Conservation (phyloP, 2,888 invertebrate species). For the Agelastica alni region DNA sequence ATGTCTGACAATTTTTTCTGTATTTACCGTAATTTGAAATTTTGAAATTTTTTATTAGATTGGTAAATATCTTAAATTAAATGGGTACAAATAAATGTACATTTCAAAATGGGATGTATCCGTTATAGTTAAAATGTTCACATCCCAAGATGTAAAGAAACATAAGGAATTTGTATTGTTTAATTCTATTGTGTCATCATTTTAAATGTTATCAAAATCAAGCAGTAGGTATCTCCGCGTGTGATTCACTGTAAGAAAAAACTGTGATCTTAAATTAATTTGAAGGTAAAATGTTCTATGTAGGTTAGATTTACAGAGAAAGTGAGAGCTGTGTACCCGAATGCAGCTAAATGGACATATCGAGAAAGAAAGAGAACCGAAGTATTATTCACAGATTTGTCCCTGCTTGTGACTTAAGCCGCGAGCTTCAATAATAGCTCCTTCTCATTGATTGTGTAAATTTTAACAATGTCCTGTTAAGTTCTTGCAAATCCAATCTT, state of each 20-base stretch:
- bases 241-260: conserved; percentile 33
- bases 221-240: conserved; percentile 30
- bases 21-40: no score
- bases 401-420: conserved; percentile 43
- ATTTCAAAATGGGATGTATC: no score
- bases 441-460: conserved; percentile 24
- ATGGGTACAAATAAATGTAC: no score
- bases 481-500: background rate
- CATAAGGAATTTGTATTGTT: conserved; percentile 12
- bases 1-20: no score
- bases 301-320: conserved; percentile 33
- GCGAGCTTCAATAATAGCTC: conserved; percentile 32
- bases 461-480: background rate
- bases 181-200: conserved; percentile 24
- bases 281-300: conserved; percentile 32
- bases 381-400: conserved; percentile 30
- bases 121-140: no score
- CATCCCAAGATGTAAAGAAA: background rate
- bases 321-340: conserved; percentile 28
- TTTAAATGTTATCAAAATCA: conserved; percentile 27
- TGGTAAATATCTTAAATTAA: no score
- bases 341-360: conserved; percentile 29
- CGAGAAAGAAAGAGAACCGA: conserved; percentile 21
- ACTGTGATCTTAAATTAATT: conserved; percentile 39
- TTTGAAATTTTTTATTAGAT: no score